Evolutionary conservation across 2,797 vertebrate species (phyloP).

Genomic region (Sparus aurata): DNA sequence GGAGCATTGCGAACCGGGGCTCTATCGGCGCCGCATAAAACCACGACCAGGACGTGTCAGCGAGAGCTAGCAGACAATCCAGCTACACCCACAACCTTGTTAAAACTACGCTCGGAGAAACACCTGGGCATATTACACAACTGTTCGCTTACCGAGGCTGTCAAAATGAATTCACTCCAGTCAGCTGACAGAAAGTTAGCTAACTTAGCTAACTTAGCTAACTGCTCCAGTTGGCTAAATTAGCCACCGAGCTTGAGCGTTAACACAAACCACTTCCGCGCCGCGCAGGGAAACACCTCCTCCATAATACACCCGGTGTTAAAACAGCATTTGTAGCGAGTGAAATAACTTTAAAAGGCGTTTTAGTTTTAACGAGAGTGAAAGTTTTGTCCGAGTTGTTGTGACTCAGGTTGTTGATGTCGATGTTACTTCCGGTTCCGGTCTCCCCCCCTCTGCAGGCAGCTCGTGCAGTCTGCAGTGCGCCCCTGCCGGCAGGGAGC

Average conservation of each 20-base stretch:
- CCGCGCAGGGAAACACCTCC: background rate
- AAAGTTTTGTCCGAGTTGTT: slow-evolving; percentile 48
- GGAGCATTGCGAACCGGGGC: slow-evolving; percentile 50
- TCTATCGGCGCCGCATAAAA: slow-evolving; percentile 19
- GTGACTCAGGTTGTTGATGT: slow-evolving; percentile 58
- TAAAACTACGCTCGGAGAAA: background rate
- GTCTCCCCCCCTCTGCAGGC: too few relatives aligned
- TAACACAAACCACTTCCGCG: slow-evolving; percentile 23
- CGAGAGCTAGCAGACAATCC: background rate
- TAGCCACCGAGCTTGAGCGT: slow-evolving; percentile 29
- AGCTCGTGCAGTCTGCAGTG: background rate
- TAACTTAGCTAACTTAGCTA: slow-evolving; percentile 9
- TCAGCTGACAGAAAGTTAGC: slow-evolving; percentile 41
- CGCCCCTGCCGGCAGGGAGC: slow-evolving; percentile 44
- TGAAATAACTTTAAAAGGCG: accelerated
- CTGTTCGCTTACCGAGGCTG: background rate
- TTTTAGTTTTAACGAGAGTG: background rate
- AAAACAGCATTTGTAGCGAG: background rate
- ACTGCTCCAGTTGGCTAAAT: slow-evolving; percentile 12
- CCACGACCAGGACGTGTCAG: slow-evolving; percentile 32
- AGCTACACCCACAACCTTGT: slow-evolving; percentile 6
- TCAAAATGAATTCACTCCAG: background rate
- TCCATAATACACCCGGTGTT: slow-evolving; percentile 24
- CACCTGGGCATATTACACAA: slow-evolving; percentile 32
- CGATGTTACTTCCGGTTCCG: slow-evolving; percentile 44